Base-by-base conservation (phyloP, 2,113 vertebrate genomes). In the Formicarius rufipectus region DNA sequence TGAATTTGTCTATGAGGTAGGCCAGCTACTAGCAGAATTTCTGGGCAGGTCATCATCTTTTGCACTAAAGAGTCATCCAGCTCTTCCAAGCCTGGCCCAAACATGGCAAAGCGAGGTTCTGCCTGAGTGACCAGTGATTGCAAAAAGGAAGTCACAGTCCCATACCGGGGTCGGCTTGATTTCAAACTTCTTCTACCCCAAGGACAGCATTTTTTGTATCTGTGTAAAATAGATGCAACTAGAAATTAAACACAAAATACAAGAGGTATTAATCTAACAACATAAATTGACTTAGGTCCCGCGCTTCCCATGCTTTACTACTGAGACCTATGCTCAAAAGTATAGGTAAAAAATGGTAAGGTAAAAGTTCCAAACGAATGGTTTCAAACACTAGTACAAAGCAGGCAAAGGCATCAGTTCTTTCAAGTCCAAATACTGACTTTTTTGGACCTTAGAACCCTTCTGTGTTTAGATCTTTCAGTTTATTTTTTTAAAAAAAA, bases 21-120 rank as follows among this genome's bases (percentile, higher is more conserved):
- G 67, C 98, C 98, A 25, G 98, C 98, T 40, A 99, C 97, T 16
- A 98, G 98, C 50, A 99, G 98, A 84, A 99, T 91, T 68, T 99
- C 97, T 69, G 98, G 98, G 18, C 98, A 98, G 12, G 98, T 92
- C 98, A 99, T 99, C 96, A 99, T 98, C 72, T 97, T 98, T 49
- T 96, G 98, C 81, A 99, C 98, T 87, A 99, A 96, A 20, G 99
- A 99, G n/a, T 98, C 93, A 11, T 99, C 98, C 91, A 99, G 95
- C 93, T 99, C 98, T 97, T 99, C 99, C 94, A 99, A 98, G 42
- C 99, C 99, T 2, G 98, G 99, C 25, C 99, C 99, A 90, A 99
- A 99, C 99, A 99, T 99, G 56, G 99, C 99, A 67, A 99, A 99
- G 63, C 99, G 98, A 23, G 99, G 99, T 85, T 99, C 99, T 50